These are phyloP conservation scores for Antheraea assamensis DNA, from an alignment of 2,888 invertebrate genomes.

Conservation along the genomic window DNA sequence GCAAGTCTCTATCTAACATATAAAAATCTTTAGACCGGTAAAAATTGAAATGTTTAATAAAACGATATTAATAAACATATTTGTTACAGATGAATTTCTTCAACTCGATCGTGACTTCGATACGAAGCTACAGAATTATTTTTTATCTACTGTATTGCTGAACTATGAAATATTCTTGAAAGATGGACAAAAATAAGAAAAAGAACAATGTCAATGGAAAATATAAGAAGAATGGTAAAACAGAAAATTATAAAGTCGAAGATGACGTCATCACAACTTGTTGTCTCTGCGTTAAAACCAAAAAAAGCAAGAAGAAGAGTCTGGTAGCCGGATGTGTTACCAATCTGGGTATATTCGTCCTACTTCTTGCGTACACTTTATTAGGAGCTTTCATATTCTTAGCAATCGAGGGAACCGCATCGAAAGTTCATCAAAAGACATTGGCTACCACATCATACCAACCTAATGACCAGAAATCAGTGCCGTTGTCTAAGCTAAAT, in stretches of 20 bases:
- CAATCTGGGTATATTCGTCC: slow-evolving; percentile 90
- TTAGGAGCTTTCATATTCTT: slow-evolving; percentile 91
- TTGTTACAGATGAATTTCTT: slow-evolving; percentile 48
- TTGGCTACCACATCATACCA: slow-evolving; percentile 76
- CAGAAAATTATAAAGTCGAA: slow-evolving; percentile 60
- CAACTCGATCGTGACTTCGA: background rate
- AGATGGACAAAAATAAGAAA: slow-evolving; percentile 76
- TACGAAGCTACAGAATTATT: background rate
- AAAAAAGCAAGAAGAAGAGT: slow-evolving; percentile 74
- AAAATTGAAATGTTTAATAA: background rate
- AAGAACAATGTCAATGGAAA: slow-evolving; percentile 74
- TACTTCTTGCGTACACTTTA: slow-evolving; percentile 89
- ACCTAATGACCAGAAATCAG: slow-evolving; percentile 63
- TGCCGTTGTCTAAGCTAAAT: slow-evolving; percentile 61
- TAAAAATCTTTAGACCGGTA: background rate
- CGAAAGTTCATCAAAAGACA: slow-evolving; percentile 78
- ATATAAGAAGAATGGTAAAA: slow-evolving; percentile 72
- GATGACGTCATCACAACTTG: slow-evolving; percentile 73
- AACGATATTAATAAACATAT: slow-evolving; percentile 28
- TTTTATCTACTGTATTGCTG: background rate
- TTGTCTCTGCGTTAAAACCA: slow-evolving; percentile 76
- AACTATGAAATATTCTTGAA: slow-evolving; percentile 29
- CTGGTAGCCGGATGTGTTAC: slow-evolving; percentile 87
- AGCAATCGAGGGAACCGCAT: slow-evolving; percentile 88
- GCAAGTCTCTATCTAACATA: background rate